phyloP scores from a whole-genome alignment of 2,888 invertebrate genomes.

The Dolomedes plantarius region DNA sequence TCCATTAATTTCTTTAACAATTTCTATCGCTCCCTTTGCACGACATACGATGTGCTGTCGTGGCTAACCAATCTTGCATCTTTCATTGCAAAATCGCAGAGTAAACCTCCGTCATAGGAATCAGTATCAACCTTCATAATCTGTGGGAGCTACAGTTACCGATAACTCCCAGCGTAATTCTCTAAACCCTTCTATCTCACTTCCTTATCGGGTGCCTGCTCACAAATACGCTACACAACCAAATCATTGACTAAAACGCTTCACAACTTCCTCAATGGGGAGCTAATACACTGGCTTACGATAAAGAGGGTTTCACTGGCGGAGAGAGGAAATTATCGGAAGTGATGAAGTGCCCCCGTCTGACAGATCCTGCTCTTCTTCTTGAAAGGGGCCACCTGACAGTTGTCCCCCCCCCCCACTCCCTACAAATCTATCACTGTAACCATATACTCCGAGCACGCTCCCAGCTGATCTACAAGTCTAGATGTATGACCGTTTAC shows the following conservation, averaged over 20 bases:
- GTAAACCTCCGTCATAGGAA: too few relatives aligned
- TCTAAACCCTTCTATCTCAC: too few relatives aligned
- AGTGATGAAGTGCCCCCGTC: constrained; percentile 57
- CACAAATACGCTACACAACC: neutral
- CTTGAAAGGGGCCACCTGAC: constrained; percentile 58
- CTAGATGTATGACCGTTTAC: too few relatives aligned
- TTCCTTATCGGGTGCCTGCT: neutral
- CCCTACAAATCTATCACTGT: constrained; percentile 59
- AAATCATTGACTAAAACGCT: neutral
- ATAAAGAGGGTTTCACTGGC: constrained; percentile 27
- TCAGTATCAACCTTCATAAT: too few relatives aligned
- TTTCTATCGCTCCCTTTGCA: too few relatives aligned
- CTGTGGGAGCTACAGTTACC: too few relatives aligned
- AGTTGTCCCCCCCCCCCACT: constrained; percentile 53
- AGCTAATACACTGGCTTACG: neutral
- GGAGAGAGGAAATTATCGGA: constrained; percentile 55
- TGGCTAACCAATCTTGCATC: too few relatives aligned
- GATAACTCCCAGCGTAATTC: too few relatives aligned
- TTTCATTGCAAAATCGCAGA: too few relatives aligned
- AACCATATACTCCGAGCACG: constrained; percentile 30
- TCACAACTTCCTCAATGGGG: constrained; percentile 10
- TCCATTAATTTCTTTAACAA: too few relatives aligned
- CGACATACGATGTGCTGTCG: too few relatives aligned
- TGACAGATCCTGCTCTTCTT: constrained; percentile 59
- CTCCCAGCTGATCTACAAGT: too few relatives aligned